A percentile compares a stretch with the other conserved stretches of the same genome.
phyloP scores from a whole-genome alignment of 64 coral and sea anemone genomes.

The Pocillopora damicornis region DNA sequence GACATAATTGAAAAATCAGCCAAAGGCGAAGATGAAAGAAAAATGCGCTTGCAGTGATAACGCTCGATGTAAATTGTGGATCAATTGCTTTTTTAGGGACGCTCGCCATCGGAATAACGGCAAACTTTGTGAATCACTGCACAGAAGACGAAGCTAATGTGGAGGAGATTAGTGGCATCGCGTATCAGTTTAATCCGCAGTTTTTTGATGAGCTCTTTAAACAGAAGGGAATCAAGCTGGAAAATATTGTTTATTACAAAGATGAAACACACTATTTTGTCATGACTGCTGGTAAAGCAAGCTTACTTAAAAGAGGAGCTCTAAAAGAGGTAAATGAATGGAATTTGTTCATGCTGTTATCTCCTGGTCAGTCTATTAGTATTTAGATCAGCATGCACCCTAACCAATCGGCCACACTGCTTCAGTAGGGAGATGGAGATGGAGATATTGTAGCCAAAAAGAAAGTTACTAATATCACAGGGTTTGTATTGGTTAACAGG shows the following conservation, averaged over 20 bases:
- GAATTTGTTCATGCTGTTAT: background rate
- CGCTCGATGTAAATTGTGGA: background rate
- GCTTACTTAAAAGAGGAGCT: conserved; percentile 72
- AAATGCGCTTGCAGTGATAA: background rate
- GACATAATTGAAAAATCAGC: too few relatives aligned
- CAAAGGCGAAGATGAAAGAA: background rate
- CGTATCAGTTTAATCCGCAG: conserved; percentile 94
- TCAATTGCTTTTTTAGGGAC: conserved; percentile 48
- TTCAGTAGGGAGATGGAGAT: too few relatives aligned
- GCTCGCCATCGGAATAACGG: conserved; percentile 90
- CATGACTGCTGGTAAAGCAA: conserved; percentile 90
- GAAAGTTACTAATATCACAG: too few relatives aligned
- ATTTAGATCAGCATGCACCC: too few relatives aligned
- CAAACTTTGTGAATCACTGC: conserved; percentile 88
- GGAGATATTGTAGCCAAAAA: too few relatives aligned
- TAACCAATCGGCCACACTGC: too few relatives aligned
- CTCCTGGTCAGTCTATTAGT: too few relatives aligned
- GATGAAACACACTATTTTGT: conserved; percentile 98
- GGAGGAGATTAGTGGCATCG: conserved; percentile 89
- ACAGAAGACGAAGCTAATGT: conserved; percentile 82
- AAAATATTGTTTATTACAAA: conserved; percentile 99
- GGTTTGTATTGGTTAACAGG: too few relatives aligned
- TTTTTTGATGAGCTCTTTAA: conserved; percentile 74
- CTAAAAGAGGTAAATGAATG: conserved; percentile 59
- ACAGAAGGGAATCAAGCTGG: conserved; percentile 73